These are phyloP conservation scores for Atta colombica DNA, from an alignment of 1,140 invertebrate species.

Conservation along the genomic window DNA sequence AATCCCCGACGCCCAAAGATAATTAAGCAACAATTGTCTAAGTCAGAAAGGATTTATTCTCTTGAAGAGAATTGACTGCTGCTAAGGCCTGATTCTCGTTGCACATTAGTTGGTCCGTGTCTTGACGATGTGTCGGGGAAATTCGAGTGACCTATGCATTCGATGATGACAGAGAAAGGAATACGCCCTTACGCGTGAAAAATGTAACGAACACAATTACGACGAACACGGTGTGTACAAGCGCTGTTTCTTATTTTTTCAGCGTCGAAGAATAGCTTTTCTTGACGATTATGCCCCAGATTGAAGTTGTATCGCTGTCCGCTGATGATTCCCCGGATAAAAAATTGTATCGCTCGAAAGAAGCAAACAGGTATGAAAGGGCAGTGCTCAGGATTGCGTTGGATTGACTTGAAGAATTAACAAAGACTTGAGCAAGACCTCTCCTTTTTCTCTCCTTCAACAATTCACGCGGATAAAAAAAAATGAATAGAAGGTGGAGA, in stretches of 20 bases:
- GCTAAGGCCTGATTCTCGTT: slow-evolving; percentile 73
- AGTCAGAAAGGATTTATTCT: slow-evolving; percentile 41
- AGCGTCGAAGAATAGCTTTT: not conserved
- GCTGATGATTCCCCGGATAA: slow-evolving; percentile 25
- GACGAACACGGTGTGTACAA: slow-evolving; percentile 18
- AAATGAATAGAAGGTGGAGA: slow-evolving; percentile 20
- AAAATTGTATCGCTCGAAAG: slow-evolving; percentile 52
- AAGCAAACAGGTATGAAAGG: slow-evolving; percentile 66
- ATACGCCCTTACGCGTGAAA: slow-evolving; percentile 46
- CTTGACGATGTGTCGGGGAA: not conserved
- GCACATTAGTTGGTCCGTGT: slow-evolving; percentile 64
- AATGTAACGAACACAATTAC: slow-evolving; percentile 1
- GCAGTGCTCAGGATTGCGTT: slow-evolving; percentile 69
- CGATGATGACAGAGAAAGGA: slow-evolving; percentile 12
- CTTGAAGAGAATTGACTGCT: slow-evolving; percentile 51
- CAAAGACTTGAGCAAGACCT: slow-evolving; percentile 24
- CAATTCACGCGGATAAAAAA: slow-evolving; percentile 49
- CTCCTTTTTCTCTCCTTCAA: slow-evolving; percentile 24
- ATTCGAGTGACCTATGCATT: slow-evolving; percentile 17
- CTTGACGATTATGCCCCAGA: slow-evolving; percentile 11
- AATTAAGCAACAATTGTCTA: slow-evolving; percentile 27
- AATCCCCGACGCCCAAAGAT: not conserved
- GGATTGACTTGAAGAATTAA: slow-evolving; percentile 49
- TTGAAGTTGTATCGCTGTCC: not conserved
- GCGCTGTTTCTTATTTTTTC: slow-evolving; percentile 9